phyloP scores from a whole-genome alignment of 2,888 invertebrate genomes.

The Dusona sp. region DNA sequence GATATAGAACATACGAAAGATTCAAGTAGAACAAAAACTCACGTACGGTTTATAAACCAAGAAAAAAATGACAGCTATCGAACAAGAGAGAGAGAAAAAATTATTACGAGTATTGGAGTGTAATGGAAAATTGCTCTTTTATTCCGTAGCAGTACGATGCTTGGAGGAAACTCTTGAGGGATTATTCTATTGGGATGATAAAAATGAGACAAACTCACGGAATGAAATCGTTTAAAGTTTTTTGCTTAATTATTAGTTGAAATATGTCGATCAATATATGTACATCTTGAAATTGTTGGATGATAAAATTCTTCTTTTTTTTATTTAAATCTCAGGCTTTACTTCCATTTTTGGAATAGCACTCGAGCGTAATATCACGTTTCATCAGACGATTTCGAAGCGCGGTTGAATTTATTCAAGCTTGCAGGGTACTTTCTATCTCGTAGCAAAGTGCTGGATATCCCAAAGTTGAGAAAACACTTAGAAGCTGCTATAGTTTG shows the following conservation, averaged over 20 bases:
- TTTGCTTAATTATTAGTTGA: background rate
- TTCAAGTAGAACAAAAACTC: slow-evolving; percentile 37
- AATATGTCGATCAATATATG: background rate
- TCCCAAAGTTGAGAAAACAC: background rate
- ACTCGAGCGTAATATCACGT: background rate
- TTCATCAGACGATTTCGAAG: background rate
- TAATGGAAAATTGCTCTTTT: slow-evolving; percentile 1
- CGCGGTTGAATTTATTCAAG: background rate
- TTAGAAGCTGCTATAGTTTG: background rate
- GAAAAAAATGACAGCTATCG: slow-evolving; percentile 14
- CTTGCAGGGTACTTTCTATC: background rate
- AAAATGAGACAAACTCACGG: slow-evolving; percentile 3
- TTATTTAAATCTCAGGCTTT: background rate
- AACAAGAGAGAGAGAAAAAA: slow-evolving; percentile 15
- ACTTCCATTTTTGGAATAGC: background rate
- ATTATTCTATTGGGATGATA: slow-evolving; percentile 10
- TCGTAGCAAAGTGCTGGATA: background rate
- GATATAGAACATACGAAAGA: slow-evolving; percentile 10
- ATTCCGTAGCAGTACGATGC: background rate
- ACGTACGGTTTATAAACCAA: slow-evolving; percentile 20
- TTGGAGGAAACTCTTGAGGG: background rate
- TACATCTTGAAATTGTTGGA: background rate
- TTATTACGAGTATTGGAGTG: background rate
- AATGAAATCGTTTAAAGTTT: background rate
- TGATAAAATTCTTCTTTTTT: background rate